Evolutionary conservation across 2,888 invertebrate species (phyloP), one percentile per base, ranked within the genome.

Genomic region (Lasioglossum villosulum): DNA sequence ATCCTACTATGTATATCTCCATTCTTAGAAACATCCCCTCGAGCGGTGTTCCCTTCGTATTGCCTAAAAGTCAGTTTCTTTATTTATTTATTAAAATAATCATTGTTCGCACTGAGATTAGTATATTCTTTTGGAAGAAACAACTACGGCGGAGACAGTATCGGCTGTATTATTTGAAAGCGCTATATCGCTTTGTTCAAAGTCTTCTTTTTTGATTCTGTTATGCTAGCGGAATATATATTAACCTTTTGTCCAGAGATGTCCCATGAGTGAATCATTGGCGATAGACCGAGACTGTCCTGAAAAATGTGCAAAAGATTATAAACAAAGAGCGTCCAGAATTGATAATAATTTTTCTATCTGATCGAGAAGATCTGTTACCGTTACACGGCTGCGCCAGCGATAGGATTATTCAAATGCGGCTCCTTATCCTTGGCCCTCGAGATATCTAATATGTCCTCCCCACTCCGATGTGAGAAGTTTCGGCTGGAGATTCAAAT

Each of bases 131-230:
- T 52, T 23, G 52, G 23, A 52, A 8, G 23, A 2, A 0, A 52
- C 52, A 2, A 52, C 52, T 52, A 56, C 23, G 52, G n/a, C n/a
- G 10, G n/a, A 56, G 83, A 8, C 10, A 66, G 23, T 73, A 73
- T 79, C 73, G 16, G 48, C 59, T 82, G 80, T 75, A 86, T 88
- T 86, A 88, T 88, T 88, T 88, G 82, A 88, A 84, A 80, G 78
- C 63, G 39, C 16, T 86, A 80, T 84, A 80, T 86, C 77, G 63
- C 14, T 6, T 52, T 74, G 78, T 78, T 74, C 80, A 78, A 83
- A 85, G 82, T 80, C 78, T 75, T 73, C 37, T 23, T 59, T 34
- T 16, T 48, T 63, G 23, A 37, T 76, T 73, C 70, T n/a, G 56
- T 59, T 73, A 45, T 76, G 42, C 23, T 59, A 37, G 37, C 45